Percentiles rank a stretch among this genome's conserved stretches.
These are phyloP conservation scores for Myopa testacea DNA, from an alignment of 2,888 invertebrate genomes.

Conservation along the genomic window DNA sequence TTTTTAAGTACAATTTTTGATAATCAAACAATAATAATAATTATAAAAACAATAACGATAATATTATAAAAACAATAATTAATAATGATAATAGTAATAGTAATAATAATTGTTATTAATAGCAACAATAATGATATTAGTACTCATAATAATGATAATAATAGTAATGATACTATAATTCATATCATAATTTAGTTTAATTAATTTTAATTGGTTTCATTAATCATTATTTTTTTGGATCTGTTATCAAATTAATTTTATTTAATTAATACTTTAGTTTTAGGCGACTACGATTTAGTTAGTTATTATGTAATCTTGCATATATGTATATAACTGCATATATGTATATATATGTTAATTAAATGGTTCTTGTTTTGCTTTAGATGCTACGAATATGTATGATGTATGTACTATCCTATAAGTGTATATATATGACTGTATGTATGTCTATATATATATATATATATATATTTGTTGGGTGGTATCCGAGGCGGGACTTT, in stretches of 20 bases:
- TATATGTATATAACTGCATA: constrained; percentile 33
- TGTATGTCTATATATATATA: constrained; percentile 29
- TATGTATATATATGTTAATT: constrained; percentile 42
- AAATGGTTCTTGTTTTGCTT: constrained; percentile 29
- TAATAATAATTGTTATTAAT: too few species aligned
- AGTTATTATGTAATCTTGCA: constrained; percentile 37
- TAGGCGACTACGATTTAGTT: constrained; percentile 47
- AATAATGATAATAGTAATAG: constrained; percentile 43
- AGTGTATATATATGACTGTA: constrained; percentile 26
- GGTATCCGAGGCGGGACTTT: constrained; percentile 63
- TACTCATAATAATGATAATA: constrained; percentile 35
- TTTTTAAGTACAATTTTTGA: constrained; percentile 43
- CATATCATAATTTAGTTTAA: constrained; percentile 40
- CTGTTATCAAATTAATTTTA: constrained; percentile 36
- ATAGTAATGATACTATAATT: constrained; percentile 46
- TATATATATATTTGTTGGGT: constrained; percentile 46
- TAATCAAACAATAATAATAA: constrained; percentile 46
- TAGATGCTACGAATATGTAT: constrained; percentile 39
- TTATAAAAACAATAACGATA: constrained; percentile 43
- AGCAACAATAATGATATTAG: constrained; percentile 45
- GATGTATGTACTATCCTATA: constrained; percentile 17
- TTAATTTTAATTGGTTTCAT: constrained; percentile 28
- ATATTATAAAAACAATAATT: constrained; percentile 38
- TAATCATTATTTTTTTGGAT: constrained; percentile 13
- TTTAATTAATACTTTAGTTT: constrained; percentile 37